Percentiles rank a stretch among this genome's conserved stretches.
Conservation (phyloP, 2,113 vertebrate species). For the Cheirogaleus medius region DNA sequence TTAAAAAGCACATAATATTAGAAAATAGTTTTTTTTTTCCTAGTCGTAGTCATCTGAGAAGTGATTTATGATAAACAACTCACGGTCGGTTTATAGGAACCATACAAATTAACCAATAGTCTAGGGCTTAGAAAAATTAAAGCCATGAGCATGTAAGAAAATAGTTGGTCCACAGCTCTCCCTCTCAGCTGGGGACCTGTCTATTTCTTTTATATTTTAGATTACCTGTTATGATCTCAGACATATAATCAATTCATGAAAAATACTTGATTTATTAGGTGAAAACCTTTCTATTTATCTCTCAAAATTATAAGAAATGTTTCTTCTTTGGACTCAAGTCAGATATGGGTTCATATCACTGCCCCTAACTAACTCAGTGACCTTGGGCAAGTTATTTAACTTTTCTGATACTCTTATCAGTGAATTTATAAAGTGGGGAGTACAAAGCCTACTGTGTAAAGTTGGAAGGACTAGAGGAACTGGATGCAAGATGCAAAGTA, state of each 20-base stretch:
- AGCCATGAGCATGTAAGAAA: not conserved
- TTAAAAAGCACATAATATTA: not conserved
- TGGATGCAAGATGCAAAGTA: not conserved
- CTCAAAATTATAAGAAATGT: not conserved
- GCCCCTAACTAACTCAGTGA: not conserved
- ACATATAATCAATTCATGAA: not conserved
- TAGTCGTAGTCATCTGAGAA: not conserved
- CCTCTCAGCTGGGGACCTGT: not conserved
- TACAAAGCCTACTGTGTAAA: not conserved
- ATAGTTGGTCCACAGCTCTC: not conserved
- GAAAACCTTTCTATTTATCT: not conserved
- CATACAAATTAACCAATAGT: not conserved
- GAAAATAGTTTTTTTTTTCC: not conserved
- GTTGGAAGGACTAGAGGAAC: not conserved
- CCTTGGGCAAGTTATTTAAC: not conserved
- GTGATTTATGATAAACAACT: not conserved
- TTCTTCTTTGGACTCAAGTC: conserved; percentile 2
- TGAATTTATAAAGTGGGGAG: not conserved
- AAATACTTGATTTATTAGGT: not conserved
- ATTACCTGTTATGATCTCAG: not conserved
- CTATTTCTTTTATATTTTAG: not conserved
- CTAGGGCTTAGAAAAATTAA: not conserved
- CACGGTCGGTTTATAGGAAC: not conserved
- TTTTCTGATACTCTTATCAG: not conserved
- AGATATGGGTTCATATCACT: not conserved